Evolutionary conservation across 2,888 invertebrate species (phyloP), one percentile per base, ranked within the genome.

Genomic region (Leptinotarsa peninsularis): DNA sequence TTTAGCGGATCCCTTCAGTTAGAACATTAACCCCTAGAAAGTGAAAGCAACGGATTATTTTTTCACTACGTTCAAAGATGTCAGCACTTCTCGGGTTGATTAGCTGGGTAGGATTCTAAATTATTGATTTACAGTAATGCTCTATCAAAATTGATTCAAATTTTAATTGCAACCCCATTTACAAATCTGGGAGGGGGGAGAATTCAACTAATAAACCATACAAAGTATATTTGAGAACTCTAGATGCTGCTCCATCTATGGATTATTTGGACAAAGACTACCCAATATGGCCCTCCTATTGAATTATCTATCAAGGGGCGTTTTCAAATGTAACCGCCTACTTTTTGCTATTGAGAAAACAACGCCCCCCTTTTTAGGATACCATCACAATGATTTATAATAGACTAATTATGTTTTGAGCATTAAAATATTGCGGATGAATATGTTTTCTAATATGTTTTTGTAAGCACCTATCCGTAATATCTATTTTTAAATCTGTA

Each of bases 271-370:
- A 14, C 43, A 63, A 63, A 43, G n/a, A 33, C n/a, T 17, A 63
- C 63, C 63, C 63, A 63, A 63, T 63, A 63, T 63, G 63, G 63
- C 63, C 63, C 63, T 63, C 63, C 63, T 63, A 63, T 63, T 63
- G 63, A 63, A 63, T 63, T 43, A 63, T 63, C 33, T 63, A 27
- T 27, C 5, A 13, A 33, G 27, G 63, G 63, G 63, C 15, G 63
- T 27, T 5, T 33, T 15, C 15, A n/a, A 10, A 33, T n/a, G 33
- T n/a, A n/a, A 27, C 63, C 63, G 17, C 63, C 63, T 18, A 27
- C 63, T 43, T 63, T 63, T 63, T 33, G 43, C 63, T 60, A 5
- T 27, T 27, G 14, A 27, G 13, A 4, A 60, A 21, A 60, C 23
- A 60, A 21, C 60, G 60, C 60, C 60, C 60, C 15, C 21, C 15